Conservation (phyloP, 2,797 vertebrate species). For the Pempheris klunzingeri region DNA sequence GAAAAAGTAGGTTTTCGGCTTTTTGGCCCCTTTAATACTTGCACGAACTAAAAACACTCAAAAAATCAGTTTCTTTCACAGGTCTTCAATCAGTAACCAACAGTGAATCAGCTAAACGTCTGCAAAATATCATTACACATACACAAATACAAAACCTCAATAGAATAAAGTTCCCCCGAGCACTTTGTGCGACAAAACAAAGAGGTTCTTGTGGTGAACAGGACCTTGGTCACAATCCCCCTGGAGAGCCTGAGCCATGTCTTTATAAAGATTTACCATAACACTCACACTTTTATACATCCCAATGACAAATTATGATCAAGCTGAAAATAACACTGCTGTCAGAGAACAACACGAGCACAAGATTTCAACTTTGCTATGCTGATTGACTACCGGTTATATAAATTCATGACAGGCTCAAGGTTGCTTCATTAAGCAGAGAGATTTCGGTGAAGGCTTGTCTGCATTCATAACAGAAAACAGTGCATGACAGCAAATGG, state of each 20-base stretch:
- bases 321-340: not conserved
- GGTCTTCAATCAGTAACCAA: not conserved
- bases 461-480: slow-evolving; percentile 4
- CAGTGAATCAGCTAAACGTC: too few species aligned
- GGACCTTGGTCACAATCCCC: not conserved
- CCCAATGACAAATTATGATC: not conserved
- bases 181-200: not conserved
- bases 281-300: too few species aligned
- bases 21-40: not conserved
- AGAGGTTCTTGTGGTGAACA: not conserved
- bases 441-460: not conserved
- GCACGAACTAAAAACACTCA: not conserved
- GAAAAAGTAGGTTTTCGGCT: not conserved
- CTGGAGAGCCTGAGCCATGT: not conserved
- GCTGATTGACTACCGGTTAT: not conserved
- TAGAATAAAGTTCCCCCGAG: not conserved
- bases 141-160: not conserved
- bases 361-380: not conserved
- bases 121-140: not conserved
- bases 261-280: too few species aligned
- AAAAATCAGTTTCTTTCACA: not conserved
- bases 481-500: slow-evolving; percentile 10
- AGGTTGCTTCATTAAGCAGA: slow-evolving; percentile 14
- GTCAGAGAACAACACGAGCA: not conserved
- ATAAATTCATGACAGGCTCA: not conserved